Evolutionary conservation across 92 coral and sea anemone species (phyloP).

Genomic region (Phenganax stokvisi): DNA sequence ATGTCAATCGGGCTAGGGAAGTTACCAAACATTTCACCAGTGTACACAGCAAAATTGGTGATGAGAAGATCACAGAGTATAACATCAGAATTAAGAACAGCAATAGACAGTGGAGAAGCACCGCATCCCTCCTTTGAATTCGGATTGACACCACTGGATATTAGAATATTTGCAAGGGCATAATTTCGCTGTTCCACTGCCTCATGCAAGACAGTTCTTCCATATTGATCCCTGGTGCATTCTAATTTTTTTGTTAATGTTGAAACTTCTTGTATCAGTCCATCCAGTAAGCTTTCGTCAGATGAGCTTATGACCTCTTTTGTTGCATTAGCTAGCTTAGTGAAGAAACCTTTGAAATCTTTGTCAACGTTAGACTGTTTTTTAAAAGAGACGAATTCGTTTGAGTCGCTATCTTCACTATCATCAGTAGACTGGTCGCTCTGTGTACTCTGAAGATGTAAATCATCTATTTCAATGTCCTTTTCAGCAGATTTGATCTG

Average conservation of each 20-base stretch:
- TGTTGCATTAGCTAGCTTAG: not conserved
- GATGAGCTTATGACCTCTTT: not conserved
- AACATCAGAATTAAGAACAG: not conserved
- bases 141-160: conserved; percentile 9
- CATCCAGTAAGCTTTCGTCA: conserved; percentile 1
- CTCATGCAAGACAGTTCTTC: conserved; percentile 10
- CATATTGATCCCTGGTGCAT: conserved; percentile 6
- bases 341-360: not conserved
- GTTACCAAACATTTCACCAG: conserved; percentile 7
- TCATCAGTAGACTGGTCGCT: not conserved
- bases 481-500: not conserved
- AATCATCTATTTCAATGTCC: not conserved
- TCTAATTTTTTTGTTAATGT: not conserved
- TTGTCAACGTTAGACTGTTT: not conserved
- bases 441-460: no score
- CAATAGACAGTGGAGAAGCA: conserved; percentile 6
- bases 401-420: not conserved
- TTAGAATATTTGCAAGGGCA: not conserved
- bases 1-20: conserved; percentile 21
- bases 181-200: conserved; percentile 6
- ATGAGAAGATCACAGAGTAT: conserved; percentile 9
- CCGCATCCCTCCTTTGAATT: conserved; percentile 22
- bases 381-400: no score
- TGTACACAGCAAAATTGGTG: not conserved
- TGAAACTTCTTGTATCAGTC: not conserved